These are phyloP conservation scores for Actinernus sp. DNA, from an alignment of 92 coral and sea anemone species.

Conservation along the genomic window DNA sequence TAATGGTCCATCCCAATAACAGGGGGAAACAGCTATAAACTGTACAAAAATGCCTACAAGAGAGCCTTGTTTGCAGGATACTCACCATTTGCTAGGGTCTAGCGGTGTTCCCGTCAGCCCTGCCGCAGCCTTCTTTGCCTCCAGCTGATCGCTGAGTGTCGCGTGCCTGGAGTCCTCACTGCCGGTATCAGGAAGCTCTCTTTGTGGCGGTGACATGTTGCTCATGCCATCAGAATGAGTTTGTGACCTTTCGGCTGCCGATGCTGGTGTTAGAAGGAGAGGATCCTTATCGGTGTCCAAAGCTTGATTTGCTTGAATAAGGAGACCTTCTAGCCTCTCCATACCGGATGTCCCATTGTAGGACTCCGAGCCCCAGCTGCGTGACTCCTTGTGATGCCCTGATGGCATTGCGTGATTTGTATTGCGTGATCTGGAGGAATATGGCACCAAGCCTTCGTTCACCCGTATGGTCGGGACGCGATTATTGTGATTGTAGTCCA, in stretches of 20 bases:
- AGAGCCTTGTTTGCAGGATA: too few species aligned
- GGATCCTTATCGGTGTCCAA: conserved; percentile 44
- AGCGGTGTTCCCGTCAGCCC: conserved; percentile 55
- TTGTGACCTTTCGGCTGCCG: conserved; percentile 8
- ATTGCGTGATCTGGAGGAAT: conserved; percentile 11
- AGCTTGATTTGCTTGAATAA: conserved; percentile 59
- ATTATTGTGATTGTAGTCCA: conserved; percentile 17
- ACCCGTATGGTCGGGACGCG: background rate
- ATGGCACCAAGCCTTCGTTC: background rate
- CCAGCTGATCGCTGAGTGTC: conserved; percentile 71
- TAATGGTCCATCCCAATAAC: too few species aligned
- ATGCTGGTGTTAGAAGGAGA: conserved; percentile 23
- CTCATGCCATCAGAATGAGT: background rate
- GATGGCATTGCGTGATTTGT: too few species aligned
- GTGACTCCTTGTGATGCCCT: background rate
- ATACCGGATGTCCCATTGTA: conserved; percentile 10
- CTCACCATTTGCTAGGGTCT: conserved; percentile 86
- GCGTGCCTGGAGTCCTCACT: conserved; percentile 8
- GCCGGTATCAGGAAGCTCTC: conserved; percentile 19
- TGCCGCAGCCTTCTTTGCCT: conserved; percentile 49
- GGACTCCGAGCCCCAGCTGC: background rate
- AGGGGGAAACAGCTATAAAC: too few species aligned
- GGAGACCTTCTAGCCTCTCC: conserved; percentile 64
- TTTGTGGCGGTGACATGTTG: conserved; percentile 73
- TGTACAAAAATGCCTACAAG: too few species aligned